These are phyloP conservation scores for Augochlora pura DNA, from an alignment of 1,140 invertebrate genomes.

Conservation along the genomic window DNA sequence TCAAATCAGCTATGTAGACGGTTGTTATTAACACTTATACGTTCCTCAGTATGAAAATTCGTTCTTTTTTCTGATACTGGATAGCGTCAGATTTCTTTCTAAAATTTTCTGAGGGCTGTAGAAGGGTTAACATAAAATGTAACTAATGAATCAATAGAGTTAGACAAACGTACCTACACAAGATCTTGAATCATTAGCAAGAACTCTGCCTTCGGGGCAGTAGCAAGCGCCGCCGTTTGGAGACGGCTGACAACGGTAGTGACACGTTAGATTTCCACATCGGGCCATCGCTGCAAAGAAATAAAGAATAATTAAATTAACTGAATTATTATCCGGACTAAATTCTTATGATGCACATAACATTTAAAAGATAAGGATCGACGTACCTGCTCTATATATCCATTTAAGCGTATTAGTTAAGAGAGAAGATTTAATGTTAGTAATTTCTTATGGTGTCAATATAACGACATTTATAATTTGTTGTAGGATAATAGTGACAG, in stretches of 20 bases:
- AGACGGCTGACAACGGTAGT: slow-evolving; percentile 94
- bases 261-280: slow-evolving; percentile 91
- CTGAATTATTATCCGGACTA: not conserved
- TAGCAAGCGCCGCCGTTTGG: slow-evolving; percentile 93
- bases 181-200: slow-evolving; percentile 89
- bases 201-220: slow-evolving; percentile 89
- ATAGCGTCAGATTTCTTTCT: no score
- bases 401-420: not conserved
- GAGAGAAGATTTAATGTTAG: slow-evolving; percentile 1
- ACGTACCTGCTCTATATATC: slow-evolving; percentile 22
- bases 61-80: no score
- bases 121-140: no score
- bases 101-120: no score
- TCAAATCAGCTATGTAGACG: no score
- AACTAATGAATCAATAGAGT: not conserved
- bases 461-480: no score
- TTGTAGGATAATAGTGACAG: no score
- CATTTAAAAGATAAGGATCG: not conserved
- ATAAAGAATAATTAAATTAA: slow-evolving; percentile 7
- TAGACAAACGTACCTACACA: slow-evolving; percentile 85
- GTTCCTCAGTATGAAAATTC: no score
- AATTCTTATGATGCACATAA: not conserved
- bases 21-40: no score
- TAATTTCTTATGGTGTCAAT: not conserved
- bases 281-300: slow-evolving; percentile 84